These are phyloP conservation scores for Oryctes rhinoceros DNA, from an alignment of 1,140 invertebrate genomes.

Conservation along the genomic window DNA sequence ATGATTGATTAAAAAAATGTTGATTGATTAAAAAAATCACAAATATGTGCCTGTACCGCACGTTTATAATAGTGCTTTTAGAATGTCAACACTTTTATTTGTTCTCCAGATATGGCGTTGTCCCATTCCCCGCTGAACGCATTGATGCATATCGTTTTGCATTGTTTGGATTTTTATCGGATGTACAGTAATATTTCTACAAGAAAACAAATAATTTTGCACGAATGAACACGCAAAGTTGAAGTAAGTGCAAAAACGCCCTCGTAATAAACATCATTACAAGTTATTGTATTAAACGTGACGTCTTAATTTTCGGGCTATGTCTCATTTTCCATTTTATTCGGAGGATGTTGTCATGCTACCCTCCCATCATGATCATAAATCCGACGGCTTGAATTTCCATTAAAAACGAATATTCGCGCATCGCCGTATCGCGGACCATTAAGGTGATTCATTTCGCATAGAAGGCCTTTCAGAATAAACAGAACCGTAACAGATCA, in stretches of 20 bases:
- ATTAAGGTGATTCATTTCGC: constrained; percentile 30
- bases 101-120: too few species aligned
- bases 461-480: constrained; percentile 7
- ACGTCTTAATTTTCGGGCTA: constrained; percentile 2
- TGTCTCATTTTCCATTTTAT: background rate
- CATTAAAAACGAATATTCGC: constrained; percentile 27
- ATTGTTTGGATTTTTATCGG: too few species aligned
- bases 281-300: background rate
- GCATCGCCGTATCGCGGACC: background rate
- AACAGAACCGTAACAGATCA: constrained; percentile 34
- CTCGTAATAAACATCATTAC: background rate
- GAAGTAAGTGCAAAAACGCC: background rate
- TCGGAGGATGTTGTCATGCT: too few species aligned
- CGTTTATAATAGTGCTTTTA: too few species aligned
- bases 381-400: background rate
- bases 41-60: too few species aligned
- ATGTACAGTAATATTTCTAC: too few species aligned
- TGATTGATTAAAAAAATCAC: too few species aligned
- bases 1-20: too few species aligned
- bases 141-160: too few species aligned
- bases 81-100: too few species aligned
- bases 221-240: background rate
- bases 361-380: background rate
- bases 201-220: too few species aligned
- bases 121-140: too few species aligned